Evolutionary conservation across 2,797 vertebrate genomes (phyloP).

Genomic region (Gymnopithys bicolor): DNA sequence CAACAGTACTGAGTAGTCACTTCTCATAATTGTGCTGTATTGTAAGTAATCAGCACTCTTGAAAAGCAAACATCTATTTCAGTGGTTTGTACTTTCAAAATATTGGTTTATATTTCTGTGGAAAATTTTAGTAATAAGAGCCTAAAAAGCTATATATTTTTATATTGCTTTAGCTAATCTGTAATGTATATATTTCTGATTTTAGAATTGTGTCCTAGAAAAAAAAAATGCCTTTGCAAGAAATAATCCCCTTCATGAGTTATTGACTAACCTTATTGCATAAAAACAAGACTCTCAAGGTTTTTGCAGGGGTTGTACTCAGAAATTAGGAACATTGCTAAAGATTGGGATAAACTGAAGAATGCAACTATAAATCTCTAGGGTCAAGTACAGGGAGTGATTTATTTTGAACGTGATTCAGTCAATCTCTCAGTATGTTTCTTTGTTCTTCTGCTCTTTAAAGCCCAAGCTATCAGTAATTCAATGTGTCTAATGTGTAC

Average conservation of each 20-base stretch:
- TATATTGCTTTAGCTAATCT: neutral
- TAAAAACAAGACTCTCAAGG: neutral
- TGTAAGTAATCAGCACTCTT: neutral
- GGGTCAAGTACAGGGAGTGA: slow-evolving; percentile 18
- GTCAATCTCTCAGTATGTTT: neutral
- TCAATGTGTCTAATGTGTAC: slow-evolving; percentile 2
- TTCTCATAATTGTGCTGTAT: neutral
- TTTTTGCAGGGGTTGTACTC: slow-evolving; percentile 4
- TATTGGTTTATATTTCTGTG: neutral
- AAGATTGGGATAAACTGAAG: slow-evolving; percentile 14
- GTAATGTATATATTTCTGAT: neutral
- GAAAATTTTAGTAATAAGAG: neutral
- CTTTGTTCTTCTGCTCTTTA: slow-evolving; percentile 29
- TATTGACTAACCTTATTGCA: slow-evolving; percentile 9
- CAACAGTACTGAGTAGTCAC: neutral
- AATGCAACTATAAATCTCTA: slow-evolving; percentile 3
- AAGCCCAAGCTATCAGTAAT: slow-evolving; percentile 12
- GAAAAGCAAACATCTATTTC: neutral
- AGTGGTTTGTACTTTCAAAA: neutral
- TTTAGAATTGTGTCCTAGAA: neutral
- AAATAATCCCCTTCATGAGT: slow-evolving; percentile 20
- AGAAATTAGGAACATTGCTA: slow-evolving; percentile 10
- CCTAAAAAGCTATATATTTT: neutral
- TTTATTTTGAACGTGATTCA: slow-evolving; percentile 42
- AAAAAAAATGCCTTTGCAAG: neutral